Base-by-base conservation (phyloP, 2,113 vertebrate species). In the Sinosuthora webbiana region DNA sequence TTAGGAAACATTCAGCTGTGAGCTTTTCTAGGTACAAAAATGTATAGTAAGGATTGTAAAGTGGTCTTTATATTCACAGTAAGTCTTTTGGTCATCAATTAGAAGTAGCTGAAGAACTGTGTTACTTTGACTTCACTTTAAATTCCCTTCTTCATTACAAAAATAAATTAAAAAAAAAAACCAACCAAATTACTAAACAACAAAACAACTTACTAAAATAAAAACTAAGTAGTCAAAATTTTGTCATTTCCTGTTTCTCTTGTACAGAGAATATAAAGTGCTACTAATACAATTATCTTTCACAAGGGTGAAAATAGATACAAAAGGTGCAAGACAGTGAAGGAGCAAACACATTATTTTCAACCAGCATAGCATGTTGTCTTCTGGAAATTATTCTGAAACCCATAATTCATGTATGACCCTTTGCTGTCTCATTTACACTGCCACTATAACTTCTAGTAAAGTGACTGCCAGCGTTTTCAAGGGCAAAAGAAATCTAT, bases 341-440 rank as follows among this genome's bases (percentile, higher is more conserved):
- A 90, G 45, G 8, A 77, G 4, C 0, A 11, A 90, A 67, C 6
- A 33, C 4, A 21, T 39, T 89, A 42, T 84, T 95, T 97, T 76
- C 62, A 88, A 88, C 45, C 62, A 88, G 59, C 55, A 74, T 39
- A 86, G 25, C 31, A 84, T 92, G 24, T 73, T 33, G 73, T 73
- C 39, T 82, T 77, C 67, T 83, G 49, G 27, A 94, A 89, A 76
- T 83, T 71, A 62, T 94, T 95, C 57, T 68, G 44, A 76, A 94
- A 95, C 23, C 53, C 44, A 69, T 90, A 90, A 93, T 91, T 95
- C 42, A 78, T 59, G 24, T 84, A 63, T 59, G 59, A 52, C 10
- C n/a, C 35, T 55, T 87, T 90, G 12, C 20, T 90, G 44, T 65
- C 87, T 92, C 91, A 94, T 91, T 95, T 93, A 87, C 41, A 59